Evolutionary conservation across 1,140 invertebrate species (phyloP), one percentile per base, ranked within the genome.

Genomic region (Drosophila saltans): DNA sequence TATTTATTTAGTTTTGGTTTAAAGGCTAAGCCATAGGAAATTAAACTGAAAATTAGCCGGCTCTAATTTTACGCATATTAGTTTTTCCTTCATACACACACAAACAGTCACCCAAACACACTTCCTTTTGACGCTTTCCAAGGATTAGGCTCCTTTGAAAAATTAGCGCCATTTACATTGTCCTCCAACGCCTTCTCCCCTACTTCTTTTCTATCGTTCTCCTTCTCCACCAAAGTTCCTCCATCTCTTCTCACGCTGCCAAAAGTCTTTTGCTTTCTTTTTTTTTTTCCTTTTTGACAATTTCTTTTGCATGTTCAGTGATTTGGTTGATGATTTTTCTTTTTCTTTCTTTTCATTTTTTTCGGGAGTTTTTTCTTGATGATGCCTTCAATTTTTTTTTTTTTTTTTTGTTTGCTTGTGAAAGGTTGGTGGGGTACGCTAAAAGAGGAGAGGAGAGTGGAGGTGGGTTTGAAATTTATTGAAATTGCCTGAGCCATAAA

Each of bases 51-150:
- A 76, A 81, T 81, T 81, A 77, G 73, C 69, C 33, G 58, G 39
- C 72, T 72, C 69, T 72, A 78, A 81, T 81, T 81, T 81, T 62
- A 81, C 79, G 80, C 80, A 74, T 77, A 81, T 81, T 81, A 81
- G 79, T 81, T 78, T 62, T 52, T 8, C 45, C 9, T 52, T 39
- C 33, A 21, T 3, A 16, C 9, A 24, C 57, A 52, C 33, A 36
- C 4, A 45, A n/a, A 55, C 66, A 10, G 16, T 4, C 45, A 48
- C n/a, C 21, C 48, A 55, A 9, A 24, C 11, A 30, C 52, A 36
- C 9, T 59, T 39, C 57, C 21, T 39, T 59, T 72, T 72, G 64
- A 57, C 70, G 75, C 73, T 78, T 78, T 62, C 75, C 62, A 72
- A 43, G 57, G 73, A 70, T 62, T 66, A 33, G 30, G 30, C 57